Evolutionary conservation across 2,113 vertebrate genomes (phyloP), one percentile per base, ranked within the genome.

Genomic region (Charina bottae): DNA sequence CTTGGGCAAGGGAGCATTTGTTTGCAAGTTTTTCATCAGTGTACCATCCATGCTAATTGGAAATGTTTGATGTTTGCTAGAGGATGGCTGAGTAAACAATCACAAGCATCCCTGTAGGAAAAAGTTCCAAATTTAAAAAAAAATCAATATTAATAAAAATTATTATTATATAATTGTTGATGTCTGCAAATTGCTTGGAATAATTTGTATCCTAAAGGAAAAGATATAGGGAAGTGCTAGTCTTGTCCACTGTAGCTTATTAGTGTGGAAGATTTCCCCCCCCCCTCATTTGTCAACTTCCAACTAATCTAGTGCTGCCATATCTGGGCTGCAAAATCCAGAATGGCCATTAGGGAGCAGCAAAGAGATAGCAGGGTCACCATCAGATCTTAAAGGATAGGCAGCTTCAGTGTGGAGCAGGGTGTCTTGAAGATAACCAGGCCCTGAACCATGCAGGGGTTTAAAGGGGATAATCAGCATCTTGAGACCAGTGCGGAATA

Each of bases 1-100:
- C 89, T 59, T 54, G 55, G 83, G 62, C 53, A 46, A 78, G 28
- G 59, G 46, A 55, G 78, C 54, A 55, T 49, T 90, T 88, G 26
- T 68, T 90, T n/a, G 58, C 26, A 87, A 89, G 59, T 33, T 78
- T 86, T 90, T 78, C 62, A 90, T 92, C 90, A 91, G 91, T 83
- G 88, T 84, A 24, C 21, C 19, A 53, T 26, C 58, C 0, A 28
- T n/a, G 68, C 28, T 78, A 59, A 46, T 24, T 72, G 53, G 49
- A 55, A 26, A 24, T 23, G 42, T 54, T 17, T 60, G 17, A 23
- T 24, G 53, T 62, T 90, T 90, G 23, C 11, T 13, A 83, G 21
- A 56, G 53, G 15, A 78, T 37, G n/a, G 53, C 53, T 37, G 8
- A 11, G 64, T 78, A 78, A 19, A 33, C 9, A 5, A 83, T 56